These are phyloP conservation scores for Procambarus clarkii DNA, from an alignment of 1,140 invertebrate species.

Conservation along the genomic window DNA sequence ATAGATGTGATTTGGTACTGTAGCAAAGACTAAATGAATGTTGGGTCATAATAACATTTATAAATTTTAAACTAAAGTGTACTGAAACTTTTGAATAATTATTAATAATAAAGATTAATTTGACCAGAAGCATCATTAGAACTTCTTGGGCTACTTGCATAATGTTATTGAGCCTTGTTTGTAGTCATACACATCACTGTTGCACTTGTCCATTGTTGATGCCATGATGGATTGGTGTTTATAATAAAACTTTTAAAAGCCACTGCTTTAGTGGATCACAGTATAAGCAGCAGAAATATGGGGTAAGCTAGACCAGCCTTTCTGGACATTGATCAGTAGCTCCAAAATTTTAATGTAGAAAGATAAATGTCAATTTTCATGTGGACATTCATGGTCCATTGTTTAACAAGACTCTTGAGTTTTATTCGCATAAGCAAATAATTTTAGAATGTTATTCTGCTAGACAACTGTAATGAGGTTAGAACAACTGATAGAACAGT, in stretches of 20 bases:
- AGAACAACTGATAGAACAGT: too few species aligned
- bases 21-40: background rate
- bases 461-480: too few species aligned
- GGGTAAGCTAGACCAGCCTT: slow-evolving; percentile 69
- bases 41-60: background rate
- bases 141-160: background rate
- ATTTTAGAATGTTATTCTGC: background rate
- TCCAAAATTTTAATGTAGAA: background rate
- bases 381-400: slow-evolving; percentile 14
- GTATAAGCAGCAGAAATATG: slow-evolving; percentile 68
- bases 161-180: background rate
- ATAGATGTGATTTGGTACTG: background rate
- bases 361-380: background rate
- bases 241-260: slow-evolving; percentile 41
- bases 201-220: slow-evolving; percentile 8
- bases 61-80: background rate
- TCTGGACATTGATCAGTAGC: background rate
- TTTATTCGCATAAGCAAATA: background rate
- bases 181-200: background rate
- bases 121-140: background rate
- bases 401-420: background rate
- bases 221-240: slow-evolving; percentile 18
- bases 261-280: slow-evolving; percentile 63
- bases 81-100: background rate
- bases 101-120: background rate